Evolutionary conservation across 2,888 invertebrate species (phyloP), one percentile per base, ranked within the genome.

Genomic region (Aproaerema taeniolella): DNA sequence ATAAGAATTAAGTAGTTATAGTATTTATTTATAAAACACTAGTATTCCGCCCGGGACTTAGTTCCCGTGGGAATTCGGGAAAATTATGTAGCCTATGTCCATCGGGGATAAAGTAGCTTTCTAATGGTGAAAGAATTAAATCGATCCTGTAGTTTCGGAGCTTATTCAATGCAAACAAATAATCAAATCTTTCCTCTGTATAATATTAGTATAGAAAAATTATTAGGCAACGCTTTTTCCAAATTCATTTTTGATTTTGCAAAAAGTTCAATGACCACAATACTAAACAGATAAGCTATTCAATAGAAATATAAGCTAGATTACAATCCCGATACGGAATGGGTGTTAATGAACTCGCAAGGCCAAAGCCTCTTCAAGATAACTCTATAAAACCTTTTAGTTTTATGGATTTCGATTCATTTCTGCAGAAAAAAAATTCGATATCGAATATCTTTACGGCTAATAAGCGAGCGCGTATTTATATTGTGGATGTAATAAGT

Each of bases 311-410:
- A 68, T 67, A 61, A 65, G 61, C 61, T 66, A 73, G 79, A 81
- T 82, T 81, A 77, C 62, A 61, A 65, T 71, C 67, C 59, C 71
- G 75, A 74, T 85, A 85, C 75, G 74, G 60, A 63, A 50, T 58
- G 46, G 49, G 55, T 72, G 85, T 78, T 76, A 82, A 77, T 75
- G 79, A 83, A 83, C 82, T 66, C 52, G 52, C 81, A 85, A 86
- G 85, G 85, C 76, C 73, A 71, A 70, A 73, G 62, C 66, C 74
- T 74, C 56, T 55, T 59, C 63, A 58, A 72, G 73, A 79, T 78
- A 78, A 67, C 75, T 74, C 68, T 79, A 81, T 80, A 83, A 78
- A 82, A 82, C 79, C 80, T 80, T 80, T 80, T 73, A 77, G 75
- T 79, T 70, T 76, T 74, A 77, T 73, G 58, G 62, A 80, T 79